These are phyloP conservation scores for Flexamia atlantica DNA, from an alignment of 2,888 invertebrate genomes.

Conservation along the genomic window DNA sequence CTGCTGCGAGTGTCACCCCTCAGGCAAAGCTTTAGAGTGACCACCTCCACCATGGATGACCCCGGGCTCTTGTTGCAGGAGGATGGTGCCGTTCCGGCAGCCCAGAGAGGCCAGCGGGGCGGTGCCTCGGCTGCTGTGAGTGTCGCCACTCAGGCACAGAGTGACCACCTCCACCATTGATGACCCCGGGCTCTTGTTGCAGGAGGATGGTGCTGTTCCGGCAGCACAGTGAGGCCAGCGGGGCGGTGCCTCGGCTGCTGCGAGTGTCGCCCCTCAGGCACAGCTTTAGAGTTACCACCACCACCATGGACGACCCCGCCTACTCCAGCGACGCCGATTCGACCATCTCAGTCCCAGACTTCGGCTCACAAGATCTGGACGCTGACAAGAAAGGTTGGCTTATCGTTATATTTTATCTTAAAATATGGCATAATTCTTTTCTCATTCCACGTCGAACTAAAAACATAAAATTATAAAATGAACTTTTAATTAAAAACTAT, in stretches of 20 bases:
- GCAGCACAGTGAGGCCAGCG: constrained; percentile 51
- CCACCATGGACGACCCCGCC: constrained; percentile 62
- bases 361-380: constrained; percentile 51
- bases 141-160: constrained; percentile 75
- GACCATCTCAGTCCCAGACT: constrained; percentile 63
- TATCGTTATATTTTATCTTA: background rate
- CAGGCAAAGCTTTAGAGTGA: background rate
- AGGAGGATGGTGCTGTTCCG: constrained; percentile 46
- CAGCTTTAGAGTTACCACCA: constrained; percentile 74
- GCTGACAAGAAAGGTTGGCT: constrained; percentile 63
- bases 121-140: constrained; percentile 80
- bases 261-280: constrained; percentile 80
- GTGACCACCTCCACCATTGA: constrained; percentile 49
- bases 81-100: constrained; percentile 45
- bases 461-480: no score
- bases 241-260: constrained; percentile 79
- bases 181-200: constrained; percentile 54
- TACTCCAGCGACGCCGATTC: constrained; percentile 65
- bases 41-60: constrained; percentile 59
- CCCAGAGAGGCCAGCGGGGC: constrained; percentile 71
- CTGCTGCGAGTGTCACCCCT: constrained; percentile 79
- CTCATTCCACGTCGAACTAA: no score
- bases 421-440: no score
- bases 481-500: no score
- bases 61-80: constrained; percentile 45